Conservation (phyloP, 2,797 vertebrate species). For the Tadarida brasiliensis region DNA sequence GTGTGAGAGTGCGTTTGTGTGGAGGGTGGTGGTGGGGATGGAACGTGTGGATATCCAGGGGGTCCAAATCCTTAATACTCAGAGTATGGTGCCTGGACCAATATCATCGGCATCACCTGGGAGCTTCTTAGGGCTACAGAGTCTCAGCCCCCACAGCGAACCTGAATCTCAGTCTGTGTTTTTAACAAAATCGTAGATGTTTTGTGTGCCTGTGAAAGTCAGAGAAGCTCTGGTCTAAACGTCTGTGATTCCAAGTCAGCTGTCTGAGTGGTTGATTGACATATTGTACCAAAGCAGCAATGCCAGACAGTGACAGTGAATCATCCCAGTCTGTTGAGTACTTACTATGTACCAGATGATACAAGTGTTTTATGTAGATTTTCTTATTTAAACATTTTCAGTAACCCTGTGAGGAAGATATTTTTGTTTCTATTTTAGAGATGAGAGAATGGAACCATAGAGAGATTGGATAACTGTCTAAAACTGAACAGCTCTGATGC, state of each 20-base stretch:
- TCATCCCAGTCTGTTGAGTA: neutral
- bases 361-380: neutral
- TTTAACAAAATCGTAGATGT: neutral
- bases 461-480: neutral
- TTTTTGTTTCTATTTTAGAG: conserved; percentile 7
- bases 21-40: neutral
- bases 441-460: neutral
- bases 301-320: neutral
- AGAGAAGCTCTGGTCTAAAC: neutral
- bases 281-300: neutral
- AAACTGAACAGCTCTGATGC: neutral
- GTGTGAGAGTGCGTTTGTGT: neutral
- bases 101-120: neutral
- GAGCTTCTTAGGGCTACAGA: neutral
- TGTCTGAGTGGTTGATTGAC: neutral
- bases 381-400: conserved; percentile 14
- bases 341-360: neutral
- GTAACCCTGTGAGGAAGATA: neutral
- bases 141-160: neutral
- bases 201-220: neutral
- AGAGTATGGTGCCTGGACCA: neutral
- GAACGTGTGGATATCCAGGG: too few relatives aligned
- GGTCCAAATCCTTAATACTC: neutral
- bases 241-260: neutral
- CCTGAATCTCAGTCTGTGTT: neutral